phyloP scores from a whole-genome alignment of 2,888 invertebrate species.

The Lampropteryx suffumata region DNA sequence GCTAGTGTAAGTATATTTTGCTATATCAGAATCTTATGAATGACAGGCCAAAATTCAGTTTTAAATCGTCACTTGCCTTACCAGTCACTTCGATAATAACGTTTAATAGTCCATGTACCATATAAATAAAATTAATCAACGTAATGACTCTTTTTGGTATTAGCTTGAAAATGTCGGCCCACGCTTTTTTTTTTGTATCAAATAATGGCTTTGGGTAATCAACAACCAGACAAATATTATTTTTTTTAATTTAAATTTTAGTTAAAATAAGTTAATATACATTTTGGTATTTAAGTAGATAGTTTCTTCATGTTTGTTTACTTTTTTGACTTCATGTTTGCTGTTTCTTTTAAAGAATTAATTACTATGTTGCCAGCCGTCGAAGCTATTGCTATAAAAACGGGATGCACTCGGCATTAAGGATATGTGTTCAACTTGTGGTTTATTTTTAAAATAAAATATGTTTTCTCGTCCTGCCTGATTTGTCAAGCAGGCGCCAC shows the following conservation, averaged over 20 bases:
- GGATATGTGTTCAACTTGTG: conserved; percentile 12
- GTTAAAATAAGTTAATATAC: too few species aligned
- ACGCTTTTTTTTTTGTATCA: conserved; percentile 27
- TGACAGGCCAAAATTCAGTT: conserved; percentile 27
- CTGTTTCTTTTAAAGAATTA: not conserved
- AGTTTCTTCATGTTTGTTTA: too few species aligned
- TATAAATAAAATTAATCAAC: conserved; percentile 30
- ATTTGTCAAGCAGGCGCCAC: conserved; percentile 36
- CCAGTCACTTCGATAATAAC: conserved; percentile 25
- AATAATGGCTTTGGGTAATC: too few species aligned
- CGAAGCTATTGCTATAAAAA: not conserved
- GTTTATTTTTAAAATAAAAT: conserved; percentile 33
- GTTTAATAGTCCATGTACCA: conserved; percentile 30
- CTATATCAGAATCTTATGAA: conserved; percentile 39
- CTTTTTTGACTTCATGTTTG: not conserved
- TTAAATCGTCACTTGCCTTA: conserved; percentile 29
- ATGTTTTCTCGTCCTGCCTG: conserved; percentile 30
- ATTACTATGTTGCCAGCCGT: not conserved
- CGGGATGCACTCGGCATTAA: conserved; percentile 5
- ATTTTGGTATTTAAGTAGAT: too few species aligned
- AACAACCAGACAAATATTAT: too few species aligned
- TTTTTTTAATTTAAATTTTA: too few species aligned
- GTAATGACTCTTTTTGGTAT: conserved; percentile 22
- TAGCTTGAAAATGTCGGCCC: conserved; percentile 26
- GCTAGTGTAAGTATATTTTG: conserved; percentile 22